These are phyloP conservation scores for Oscheius myriophilus DNA, from an alignment of 2,888 invertebrate genomes.

Conservation along the genomic window DNA sequence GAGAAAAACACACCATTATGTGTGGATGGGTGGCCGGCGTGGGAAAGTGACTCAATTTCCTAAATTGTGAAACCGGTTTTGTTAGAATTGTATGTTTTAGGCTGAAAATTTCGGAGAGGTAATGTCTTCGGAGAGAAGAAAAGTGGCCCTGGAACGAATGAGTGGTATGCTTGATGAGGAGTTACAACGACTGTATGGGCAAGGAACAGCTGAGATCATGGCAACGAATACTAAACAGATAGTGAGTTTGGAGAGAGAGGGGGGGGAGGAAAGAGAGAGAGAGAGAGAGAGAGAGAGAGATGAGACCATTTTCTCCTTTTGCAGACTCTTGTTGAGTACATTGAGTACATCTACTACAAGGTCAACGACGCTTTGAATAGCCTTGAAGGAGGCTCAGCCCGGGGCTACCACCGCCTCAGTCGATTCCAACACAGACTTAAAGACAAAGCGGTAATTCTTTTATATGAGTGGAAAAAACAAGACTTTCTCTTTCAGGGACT, in stretches of 20 bases:
- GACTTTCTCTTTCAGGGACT: constrained; percentile 41
- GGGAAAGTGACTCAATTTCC: too few relatives aligned
- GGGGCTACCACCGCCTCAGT: constrained; percentile 48
- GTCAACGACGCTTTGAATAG: constrained; percentile 51
- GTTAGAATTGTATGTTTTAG: constrained; percentile 38
- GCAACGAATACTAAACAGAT: constrained; percentile 49
- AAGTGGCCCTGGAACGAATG: constrained; percentile 44
- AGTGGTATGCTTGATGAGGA: constrained; percentile 42
- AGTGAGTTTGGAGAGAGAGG: constrained; percentile 22
- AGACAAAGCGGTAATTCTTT: constrained; percentile 52
- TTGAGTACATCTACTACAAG: constrained; percentile 57
- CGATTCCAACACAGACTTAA: constrained; percentile 53
- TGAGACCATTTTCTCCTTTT: not conserved
- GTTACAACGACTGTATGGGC: constrained; percentile 45
- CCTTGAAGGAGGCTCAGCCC: constrained; percentile 43
- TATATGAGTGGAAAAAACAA: not conserved
- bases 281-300: too few relatives aligned
- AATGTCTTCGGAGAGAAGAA: constrained; percentile 46
- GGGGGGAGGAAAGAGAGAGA: too few relatives aligned
- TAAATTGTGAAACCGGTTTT: constrained; percentile 6
- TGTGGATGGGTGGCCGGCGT: too few relatives aligned
- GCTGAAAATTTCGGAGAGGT: constrained; percentile 59
- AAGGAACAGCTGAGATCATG: constrained; percentile 49
- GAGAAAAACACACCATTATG: too few relatives aligned
- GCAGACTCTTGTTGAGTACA: constrained; percentile 56